phyloP scores from a whole-genome alignment of 2,797 vertebrate species.

The Furcifer pardalis region DNA sequence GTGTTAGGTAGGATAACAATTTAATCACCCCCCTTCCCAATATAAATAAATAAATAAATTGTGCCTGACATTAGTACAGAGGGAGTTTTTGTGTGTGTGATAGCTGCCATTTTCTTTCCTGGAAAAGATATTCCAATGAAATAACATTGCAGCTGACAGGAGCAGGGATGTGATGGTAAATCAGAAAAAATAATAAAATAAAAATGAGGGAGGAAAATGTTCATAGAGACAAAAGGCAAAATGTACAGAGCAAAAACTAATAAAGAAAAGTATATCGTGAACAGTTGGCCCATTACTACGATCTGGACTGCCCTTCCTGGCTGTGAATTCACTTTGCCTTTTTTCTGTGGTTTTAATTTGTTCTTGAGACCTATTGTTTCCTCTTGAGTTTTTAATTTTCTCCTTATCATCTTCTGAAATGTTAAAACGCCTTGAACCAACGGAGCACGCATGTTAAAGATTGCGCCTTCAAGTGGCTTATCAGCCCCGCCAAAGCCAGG shows the following conservation, averaged over 20 bases:
- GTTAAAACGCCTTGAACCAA: constrained; percentile 31
- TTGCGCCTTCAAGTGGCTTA: constrained; percentile 15
- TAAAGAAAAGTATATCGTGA: background rate
- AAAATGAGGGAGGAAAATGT: background rate
- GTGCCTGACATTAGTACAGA: no score
- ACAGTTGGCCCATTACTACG: background rate
- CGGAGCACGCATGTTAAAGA: constrained; percentile 2
- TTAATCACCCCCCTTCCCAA: no score
- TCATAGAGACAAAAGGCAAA: background rate
- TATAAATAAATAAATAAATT: no score
- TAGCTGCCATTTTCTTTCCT: background rate
- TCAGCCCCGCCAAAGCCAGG: constrained; percentile 4
- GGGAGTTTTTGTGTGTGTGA: background rate
- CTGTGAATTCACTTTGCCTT: background rate
- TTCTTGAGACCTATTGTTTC: background rate
- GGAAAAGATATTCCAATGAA: background rate
- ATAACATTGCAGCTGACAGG: no score
- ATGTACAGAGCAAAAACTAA: background rate
- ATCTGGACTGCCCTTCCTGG: background rate
- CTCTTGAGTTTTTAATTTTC: background rate
- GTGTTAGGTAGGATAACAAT: no score
- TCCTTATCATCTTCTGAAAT: constrained; percentile 24
- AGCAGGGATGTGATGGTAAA: background rate
- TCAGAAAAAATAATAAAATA: background rate
- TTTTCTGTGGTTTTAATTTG: constrained; percentile 10